These are phyloP conservation scores for Nephrotoma appendiculata DNA, from an alignment of 2,888 invertebrate genomes.

Conservation along the genomic window DNA sequence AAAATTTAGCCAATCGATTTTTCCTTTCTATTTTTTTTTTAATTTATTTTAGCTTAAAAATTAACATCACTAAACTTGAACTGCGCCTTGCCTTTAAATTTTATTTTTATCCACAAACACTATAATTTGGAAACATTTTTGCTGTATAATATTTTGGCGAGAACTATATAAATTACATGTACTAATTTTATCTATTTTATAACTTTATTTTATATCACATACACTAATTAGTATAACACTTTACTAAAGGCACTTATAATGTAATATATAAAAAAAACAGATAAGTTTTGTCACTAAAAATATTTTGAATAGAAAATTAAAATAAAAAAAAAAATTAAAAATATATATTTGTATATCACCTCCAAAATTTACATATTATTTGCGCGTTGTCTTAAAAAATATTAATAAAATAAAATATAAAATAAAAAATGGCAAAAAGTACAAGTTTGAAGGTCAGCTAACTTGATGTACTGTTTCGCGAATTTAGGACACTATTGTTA, in stretches of 20 bases:
- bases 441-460: constrained; percentile 7
- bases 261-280: background rate
- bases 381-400: constrained; percentile 5
- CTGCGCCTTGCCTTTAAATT: background rate
- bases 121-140: background rate
- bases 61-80: background rate
- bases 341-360: constrained; percentile 1
- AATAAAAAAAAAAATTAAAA: background rate
- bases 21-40: background rate
- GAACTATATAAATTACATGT: background rate
- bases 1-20: background rate
- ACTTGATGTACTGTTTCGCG: constrained; percentile 7
- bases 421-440: constrained; percentile 5
- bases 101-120: background rate
- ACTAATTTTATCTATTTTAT: background rate
- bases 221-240: background rate
- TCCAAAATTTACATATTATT: background rate
- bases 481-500: constrained; percentile 7
- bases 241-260: background rate
- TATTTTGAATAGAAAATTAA: background rate
- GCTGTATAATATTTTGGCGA: background rate
- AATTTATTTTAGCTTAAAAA: background rate
- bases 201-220: background rate
- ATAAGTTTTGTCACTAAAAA: background rate
- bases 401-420: background rate